Percentiles rank a stretch among this genome's conserved stretches.
phyloP scores from a whole-genome alignment of 2,113 vertebrate species.

The Scomber colias region DNA sequence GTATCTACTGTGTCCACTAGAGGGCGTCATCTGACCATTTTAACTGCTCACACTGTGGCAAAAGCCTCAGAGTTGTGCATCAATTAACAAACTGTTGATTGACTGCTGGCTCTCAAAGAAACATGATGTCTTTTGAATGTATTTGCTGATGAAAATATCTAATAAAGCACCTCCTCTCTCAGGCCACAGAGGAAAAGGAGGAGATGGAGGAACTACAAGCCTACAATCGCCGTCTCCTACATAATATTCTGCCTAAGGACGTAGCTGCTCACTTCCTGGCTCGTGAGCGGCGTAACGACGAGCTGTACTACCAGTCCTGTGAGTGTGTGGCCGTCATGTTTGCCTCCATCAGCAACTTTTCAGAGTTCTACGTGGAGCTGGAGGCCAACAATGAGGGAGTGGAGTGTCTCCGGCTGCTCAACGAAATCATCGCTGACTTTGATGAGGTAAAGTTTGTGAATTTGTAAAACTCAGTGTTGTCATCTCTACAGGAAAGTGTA shows the following conservation, averaged over 20 bases:
- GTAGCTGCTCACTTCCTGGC: slow-evolving; percentile 96
- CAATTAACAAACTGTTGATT: neutral
- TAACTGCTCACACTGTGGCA: neutral
- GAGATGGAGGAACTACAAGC: slow-evolving; percentile 98
- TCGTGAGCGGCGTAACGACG: slow-evolving; percentile 92
- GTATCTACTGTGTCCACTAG: slow-evolving; percentile 77
- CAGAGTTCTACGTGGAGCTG: slow-evolving; percentile 96
- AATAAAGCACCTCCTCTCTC: slow-evolving; percentile 15
- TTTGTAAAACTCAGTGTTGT: neutral
- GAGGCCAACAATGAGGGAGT: slow-evolving; percentile 98
- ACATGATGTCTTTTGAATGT: neutral
- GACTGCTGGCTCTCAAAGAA: neutral
- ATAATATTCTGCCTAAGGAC: slow-evolving; percentile 97
- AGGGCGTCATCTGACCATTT: slow-evolving; percentile 20
- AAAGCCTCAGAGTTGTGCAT: neutral
- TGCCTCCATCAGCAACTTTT: slow-evolving; percentile 98
- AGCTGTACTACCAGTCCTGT: slow-evolving; percentile 97
- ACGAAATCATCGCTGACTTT: slow-evolving; percentile 97
- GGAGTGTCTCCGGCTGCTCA: slow-evolving; percentile 95
- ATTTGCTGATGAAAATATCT: slow-evolving; percentile 4
- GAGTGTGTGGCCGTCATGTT: slow-evolving; percentile 98
- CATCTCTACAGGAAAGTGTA: neutral
- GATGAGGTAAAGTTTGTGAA: slow-evolving; percentile 88
- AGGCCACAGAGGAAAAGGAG: slow-evolving; percentile 97
- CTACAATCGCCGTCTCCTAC: slow-evolving; percentile 94